Base-by-base conservation (phyloP, 2,888 invertebrate species). In the Glyphotaelius pellucidus region DNA sequence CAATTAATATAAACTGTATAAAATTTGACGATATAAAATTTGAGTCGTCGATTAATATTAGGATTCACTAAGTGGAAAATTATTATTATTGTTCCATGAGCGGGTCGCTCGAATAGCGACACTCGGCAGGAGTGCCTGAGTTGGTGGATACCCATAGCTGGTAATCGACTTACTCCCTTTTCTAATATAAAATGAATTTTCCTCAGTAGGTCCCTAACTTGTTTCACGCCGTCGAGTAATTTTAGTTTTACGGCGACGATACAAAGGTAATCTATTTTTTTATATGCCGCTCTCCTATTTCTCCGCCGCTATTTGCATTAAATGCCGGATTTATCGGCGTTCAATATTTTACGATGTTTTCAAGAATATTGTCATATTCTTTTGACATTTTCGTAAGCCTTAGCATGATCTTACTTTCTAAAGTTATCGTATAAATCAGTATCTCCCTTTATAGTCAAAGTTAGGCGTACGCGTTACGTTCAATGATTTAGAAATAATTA, bases 401-500 rank as follows among this genome's bases (percentile, higher is more conserved):
- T 81, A 83, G 83, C 47, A 47, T 87, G 47, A 91, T 91, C 87
- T 87, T 80, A 81, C 32, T 80, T 25, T 14, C 47, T 25, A 35
- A 47, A 81, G 81, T 87, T 91, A 52, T 91, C 91, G n/a, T 87
- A 91, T 91, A 88, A 91, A 91, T 88, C 91, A 91, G 87, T 91
- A 91, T 80, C 87, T 52, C 52, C 83, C 86, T 87, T 89, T 88
- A 91, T 89, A 91, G 83, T 52, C 84, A 38, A 89, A 89, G 87
- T 91, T 91, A 84, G 87, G 87, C 80, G 80, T 89, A 91, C 91
- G 81, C 88, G 81, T 91, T 91, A 86, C 15, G 91, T 81, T 89
- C 89, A 89, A 87, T 89, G 89, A 88, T 38, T 38, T 89, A 89
- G 91, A 90, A 90, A 91, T 91, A 91, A 91, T 91, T 42, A 91